These are phyloP conservation scores for Lepus europaeus DNA, from an alignment of 2,113 vertebrate genomes.

Conservation along the genomic window DNA sequence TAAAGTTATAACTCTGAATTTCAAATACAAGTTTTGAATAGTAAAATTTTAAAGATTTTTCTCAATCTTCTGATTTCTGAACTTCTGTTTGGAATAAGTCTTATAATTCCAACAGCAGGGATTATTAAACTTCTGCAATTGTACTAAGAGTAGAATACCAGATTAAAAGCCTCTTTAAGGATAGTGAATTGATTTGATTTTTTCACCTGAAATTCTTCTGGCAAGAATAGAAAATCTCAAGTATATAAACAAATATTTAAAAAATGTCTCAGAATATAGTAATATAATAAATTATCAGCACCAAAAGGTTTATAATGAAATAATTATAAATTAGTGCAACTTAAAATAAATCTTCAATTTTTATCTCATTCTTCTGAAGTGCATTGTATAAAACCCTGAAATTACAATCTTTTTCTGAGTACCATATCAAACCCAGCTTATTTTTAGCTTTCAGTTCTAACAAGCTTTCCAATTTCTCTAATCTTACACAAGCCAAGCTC, in stretches of 20 bases:
- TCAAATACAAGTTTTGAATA: slow-evolving; percentile 11
- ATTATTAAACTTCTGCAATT: slow-evolving; percentile 30
- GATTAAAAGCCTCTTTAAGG: neutral
- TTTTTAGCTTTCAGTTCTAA: neutral
- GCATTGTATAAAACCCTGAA: neutral
- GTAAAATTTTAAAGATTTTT: neutral
- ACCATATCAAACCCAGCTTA: neutral
- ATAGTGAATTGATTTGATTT: neutral
- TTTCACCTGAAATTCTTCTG: slow-evolving; percentile 2
- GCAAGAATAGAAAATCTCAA: slow-evolving; percentile 7
- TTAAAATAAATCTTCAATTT: slow-evolving; percentile 12
- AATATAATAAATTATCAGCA: slow-evolving; percentile 29
- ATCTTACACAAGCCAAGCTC: neutral
- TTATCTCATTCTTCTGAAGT: neutral
- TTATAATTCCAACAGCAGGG: neutral
- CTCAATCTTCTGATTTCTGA: neutral
- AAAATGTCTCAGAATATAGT: neutral
- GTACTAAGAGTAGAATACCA: neutral
- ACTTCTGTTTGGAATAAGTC: neutral
- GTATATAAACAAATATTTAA: slow-evolving; percentile 40
- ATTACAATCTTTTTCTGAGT: neutral
- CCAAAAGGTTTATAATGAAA: neutral
- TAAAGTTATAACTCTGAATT: neutral
- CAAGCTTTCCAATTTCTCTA: neutral
- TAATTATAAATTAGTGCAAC: slow-evolving; percentile 5